Evolutionary conservation across 2,797 vertebrate genomes (phyloP), one percentile per base, ranked within the genome.

Genomic region (Atherinosoma microstoma): DNA sequence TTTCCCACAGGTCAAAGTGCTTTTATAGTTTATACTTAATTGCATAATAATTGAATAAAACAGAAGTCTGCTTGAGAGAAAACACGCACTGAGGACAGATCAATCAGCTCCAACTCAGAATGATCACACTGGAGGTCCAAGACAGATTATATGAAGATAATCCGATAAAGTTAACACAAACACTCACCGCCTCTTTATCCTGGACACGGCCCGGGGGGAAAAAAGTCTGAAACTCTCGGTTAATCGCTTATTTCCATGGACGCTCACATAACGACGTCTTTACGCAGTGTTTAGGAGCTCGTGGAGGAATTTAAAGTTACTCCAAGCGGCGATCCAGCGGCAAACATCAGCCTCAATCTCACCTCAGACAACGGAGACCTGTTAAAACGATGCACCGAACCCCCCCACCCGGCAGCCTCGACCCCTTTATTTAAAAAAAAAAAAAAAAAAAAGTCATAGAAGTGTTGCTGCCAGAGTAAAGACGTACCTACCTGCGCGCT

Each of bases 91-190:
- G 16, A 49, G 13, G 16, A 64, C 42, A 64, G 54, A 64, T 32
- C 9, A 59, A 6, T 70, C 18, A 51, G 9, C 15, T 49, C 30
- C 60, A 18, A 38, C 54, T 58, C 38, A 71, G 51, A 13, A 4
- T 68, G 47, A 75, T 62, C 59, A 1, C 72, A 34, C 76, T 49
- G 1, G 30, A 62, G 61, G 18, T 47, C 12, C 38, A 24, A 73
- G 70, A 61, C 54, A 78, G 85, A 78, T 89, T 82, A 90, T 34
- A 63, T 49, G 63, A 54, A 57, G 76, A 70, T 91, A 90, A 93
- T 87, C 90, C 79, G n/a, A 70, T 73, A 2, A 88, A 76, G 78
- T 68, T 77, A 83, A 76, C 79, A 79, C 88, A 64, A 59, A 84
- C 86, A 83, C 80, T 68, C 35, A 89, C 89, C 79, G 84, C 36